Evolutionary conservation across 2,113 vertebrate genomes (phyloP).

Genomic region (Capreolus pygargus): DNA sequence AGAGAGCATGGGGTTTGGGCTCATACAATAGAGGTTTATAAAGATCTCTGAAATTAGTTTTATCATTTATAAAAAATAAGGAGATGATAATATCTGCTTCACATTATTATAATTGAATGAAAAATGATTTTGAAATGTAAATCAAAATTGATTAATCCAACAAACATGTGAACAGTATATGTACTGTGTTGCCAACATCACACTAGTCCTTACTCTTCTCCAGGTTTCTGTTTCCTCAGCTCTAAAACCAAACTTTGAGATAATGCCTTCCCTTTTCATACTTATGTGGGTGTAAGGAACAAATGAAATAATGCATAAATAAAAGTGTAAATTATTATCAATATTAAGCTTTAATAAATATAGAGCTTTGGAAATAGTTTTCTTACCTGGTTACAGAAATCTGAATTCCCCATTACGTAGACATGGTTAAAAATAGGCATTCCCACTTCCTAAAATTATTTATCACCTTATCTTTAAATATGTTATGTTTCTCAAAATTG

Average conservation of each 20-base stretch:
- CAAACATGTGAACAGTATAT: neutral
- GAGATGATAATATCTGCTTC: neutral
- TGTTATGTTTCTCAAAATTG: neutral
- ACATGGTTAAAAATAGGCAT: neutral
- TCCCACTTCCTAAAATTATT: neutral
- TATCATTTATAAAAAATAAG: neutral
- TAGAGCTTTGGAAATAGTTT: neutral
- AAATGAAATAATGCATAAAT: neutral
- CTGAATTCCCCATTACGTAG: neutral
- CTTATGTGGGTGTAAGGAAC: neutral
- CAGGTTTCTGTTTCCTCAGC: neutral
- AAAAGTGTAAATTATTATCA: neutral
- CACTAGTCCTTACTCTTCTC: neutral
- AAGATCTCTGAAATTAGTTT: neutral
- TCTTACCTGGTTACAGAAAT: neutral
- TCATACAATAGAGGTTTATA: neutral
- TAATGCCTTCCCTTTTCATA: neutral
- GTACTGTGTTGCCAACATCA: neutral
- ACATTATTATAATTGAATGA: neutral
- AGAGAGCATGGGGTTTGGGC: neutral
- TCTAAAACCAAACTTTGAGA: neutral
- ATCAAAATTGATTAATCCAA: neutral
- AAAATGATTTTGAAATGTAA: constrained; percentile 28
- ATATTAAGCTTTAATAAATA: neutral
- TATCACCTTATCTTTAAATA: neutral